Evolutionary conservation across 2,113 vertebrate genomes (phyloP).

Genomic region (Anguilla japonica): DNA sequence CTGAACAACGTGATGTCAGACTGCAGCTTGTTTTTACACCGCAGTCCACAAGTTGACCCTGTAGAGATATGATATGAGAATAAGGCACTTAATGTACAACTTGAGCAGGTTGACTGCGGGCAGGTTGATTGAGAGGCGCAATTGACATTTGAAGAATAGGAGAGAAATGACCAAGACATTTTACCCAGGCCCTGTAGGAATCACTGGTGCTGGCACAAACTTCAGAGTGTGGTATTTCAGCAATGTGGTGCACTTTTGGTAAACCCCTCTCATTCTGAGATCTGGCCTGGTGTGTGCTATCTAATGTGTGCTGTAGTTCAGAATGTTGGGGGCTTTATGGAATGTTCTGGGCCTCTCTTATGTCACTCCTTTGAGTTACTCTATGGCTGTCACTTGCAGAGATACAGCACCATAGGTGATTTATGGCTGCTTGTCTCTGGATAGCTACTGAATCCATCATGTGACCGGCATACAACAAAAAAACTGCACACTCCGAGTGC

Average conservation of each 20-base stretch:
- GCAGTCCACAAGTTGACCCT: no score
- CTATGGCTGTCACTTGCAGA: neutral
- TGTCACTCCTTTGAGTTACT: neutral
- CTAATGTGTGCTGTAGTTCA: neutral
- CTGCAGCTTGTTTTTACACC: no score
- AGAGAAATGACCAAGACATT: neutral
- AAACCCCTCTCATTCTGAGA: neutral
- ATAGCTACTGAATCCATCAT: neutral
- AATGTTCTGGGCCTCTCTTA: neutral
- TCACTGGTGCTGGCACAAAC: no score
- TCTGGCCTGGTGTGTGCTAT: neutral
- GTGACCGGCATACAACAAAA: neutral
- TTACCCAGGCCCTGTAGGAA: neutral
- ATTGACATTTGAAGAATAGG: neutral
- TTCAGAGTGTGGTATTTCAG: neutral
- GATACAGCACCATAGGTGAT: neutral
- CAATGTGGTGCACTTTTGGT: neutral
- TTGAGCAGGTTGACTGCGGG: no score
- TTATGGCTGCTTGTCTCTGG: neutral
- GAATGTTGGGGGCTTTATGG: neutral
- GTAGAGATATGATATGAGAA: no score
- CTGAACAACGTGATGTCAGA: no score
- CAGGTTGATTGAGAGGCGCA: no score
- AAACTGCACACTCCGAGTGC: neutral
- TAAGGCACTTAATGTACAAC: no score